Conservation (phyloP, 2,888 invertebrate species). For the Cyaniris semiargus region DNA sequence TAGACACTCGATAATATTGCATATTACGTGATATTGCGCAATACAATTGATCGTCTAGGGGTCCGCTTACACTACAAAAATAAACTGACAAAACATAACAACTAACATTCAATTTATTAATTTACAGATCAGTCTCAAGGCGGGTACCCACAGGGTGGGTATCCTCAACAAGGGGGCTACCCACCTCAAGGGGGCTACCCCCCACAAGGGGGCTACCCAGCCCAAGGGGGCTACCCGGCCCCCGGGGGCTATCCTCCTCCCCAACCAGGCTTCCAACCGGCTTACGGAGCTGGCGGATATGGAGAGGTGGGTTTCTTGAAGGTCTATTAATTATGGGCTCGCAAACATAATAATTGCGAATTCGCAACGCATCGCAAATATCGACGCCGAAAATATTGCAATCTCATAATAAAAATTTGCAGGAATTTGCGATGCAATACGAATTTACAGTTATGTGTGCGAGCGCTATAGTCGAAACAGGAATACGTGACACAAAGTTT, state of each 20-base stretch:
- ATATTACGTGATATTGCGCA: too few relatives aligned
- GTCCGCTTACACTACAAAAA: neutral
- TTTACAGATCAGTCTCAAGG: conserved; percentile 49
- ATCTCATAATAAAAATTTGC: too few relatives aligned
- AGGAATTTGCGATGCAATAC: too few relatives aligned
- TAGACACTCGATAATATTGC: too few relatives aligned
- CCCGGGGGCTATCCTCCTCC: conserved; percentile 46
- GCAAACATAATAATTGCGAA: too few relatives aligned
- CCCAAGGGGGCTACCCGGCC: conserved; percentile 58
- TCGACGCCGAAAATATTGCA: too few relatives aligned
- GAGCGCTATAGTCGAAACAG: too few relatives aligned
- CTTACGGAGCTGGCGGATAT: conserved; percentile 58
- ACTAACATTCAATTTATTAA: neutral
- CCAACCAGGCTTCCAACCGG: conserved; percentile 56
- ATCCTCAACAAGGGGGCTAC: conserved; percentile 47
- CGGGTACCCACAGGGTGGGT: conserved; percentile 60
- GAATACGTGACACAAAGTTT: too few relatives aligned
- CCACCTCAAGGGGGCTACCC: conserved; percentile 52
- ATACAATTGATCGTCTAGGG: too few relatives aligned
- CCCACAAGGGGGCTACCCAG: conserved; percentile 55
- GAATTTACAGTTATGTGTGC: too few relatives aligned
- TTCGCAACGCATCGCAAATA: too few relatives aligned
- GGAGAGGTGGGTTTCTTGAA: conserved; percentile 60
- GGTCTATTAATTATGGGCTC: neutral
- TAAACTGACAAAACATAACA: neutral